Evolutionary conservation across 2,888 invertebrate genomes (phyloP).

Genomic region (Nezara viridula): DNA sequence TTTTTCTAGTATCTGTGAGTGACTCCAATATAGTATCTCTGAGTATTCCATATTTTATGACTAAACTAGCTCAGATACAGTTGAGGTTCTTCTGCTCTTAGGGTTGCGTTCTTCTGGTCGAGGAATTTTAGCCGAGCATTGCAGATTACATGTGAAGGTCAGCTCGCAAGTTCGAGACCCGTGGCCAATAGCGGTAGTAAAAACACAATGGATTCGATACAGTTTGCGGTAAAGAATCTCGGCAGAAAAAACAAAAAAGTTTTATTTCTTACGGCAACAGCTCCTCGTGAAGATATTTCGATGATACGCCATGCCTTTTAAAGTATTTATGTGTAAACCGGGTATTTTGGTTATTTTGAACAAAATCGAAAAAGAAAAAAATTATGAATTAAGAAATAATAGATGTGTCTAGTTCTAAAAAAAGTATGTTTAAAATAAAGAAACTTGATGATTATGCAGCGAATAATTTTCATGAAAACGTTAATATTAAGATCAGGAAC

Average conservation of each 20-base stretch:
- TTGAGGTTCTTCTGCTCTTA: neutral
- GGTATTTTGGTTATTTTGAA: neutral
- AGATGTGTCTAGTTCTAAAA: no score
- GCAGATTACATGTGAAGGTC: constrained; percentile 6
- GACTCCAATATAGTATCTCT: no score
- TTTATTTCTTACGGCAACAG: neutral
- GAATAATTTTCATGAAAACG: no score
- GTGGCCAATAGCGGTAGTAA: neutral
- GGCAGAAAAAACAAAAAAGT: neutral
- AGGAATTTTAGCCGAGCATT: neutral
- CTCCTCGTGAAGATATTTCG: neutral
- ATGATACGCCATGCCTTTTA: neutral
- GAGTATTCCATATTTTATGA: no score
- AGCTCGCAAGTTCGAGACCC: neutral
- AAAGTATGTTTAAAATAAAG: no score
- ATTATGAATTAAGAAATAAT: no score
- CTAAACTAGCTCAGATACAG: neutral
- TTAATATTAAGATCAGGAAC: no score
- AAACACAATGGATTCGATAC: constrained; percentile 34
- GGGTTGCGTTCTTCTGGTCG: neutral
- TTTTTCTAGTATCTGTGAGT: no score
- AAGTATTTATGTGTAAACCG: neutral
- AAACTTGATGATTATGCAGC: no score
- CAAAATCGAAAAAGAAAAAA: no score
- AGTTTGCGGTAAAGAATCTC: constrained; percentile 8